Evolutionary conservation across 1,140 invertebrate species (phyloP).

Genomic region (Tetramorium simillimum): DNA sequence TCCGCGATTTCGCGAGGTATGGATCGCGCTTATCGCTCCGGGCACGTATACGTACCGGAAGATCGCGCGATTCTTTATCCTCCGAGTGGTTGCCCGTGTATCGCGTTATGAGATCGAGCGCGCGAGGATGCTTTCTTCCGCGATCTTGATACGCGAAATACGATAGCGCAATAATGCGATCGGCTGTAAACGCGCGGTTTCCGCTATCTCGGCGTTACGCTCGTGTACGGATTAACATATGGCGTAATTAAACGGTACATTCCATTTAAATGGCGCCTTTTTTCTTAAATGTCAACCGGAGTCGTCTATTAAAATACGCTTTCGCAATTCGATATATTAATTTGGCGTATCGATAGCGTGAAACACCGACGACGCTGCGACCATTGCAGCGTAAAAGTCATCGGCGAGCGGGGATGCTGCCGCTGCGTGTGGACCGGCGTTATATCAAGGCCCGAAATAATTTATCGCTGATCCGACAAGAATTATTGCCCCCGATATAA

Average conservation of each 20-base stretch:
- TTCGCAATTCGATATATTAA: constrained; percentile 7
- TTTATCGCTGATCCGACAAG: constrained; percentile 65
- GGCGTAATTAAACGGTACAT: background rate
- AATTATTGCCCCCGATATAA: constrained; percentile 70
- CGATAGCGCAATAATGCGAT: constrained; percentile 15
- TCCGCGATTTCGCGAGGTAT: constrained; percentile 46
- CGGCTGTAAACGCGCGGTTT: background rate
- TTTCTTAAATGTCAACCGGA: background rate
- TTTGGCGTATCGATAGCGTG: background rate
- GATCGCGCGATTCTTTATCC: constrained; percentile 29
- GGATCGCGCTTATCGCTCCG: constrained; percentile 13
- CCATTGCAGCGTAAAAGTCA: constrained; percentile 62
- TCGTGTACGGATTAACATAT: background rate
- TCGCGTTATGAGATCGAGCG: constrained; percentile 27
- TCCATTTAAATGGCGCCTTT: background rate
- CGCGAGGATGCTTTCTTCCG: constrained; percentile 6
- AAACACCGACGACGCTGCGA: constrained; percentile 23
- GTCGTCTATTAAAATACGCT: background rate
- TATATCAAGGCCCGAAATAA: constrained; percentile 68
- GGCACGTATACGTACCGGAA: constrained; percentile 38
- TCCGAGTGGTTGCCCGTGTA: background rate
- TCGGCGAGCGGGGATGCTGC: constrained; percentile 16
- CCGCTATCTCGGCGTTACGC: background rate
- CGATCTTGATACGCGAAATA: constrained; percentile 35
- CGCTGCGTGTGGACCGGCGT: constrained; percentile 64